These are phyloP conservation scores for Frieseomelitta varia DNA, from an alignment of 1,140 invertebrate genomes.

Conservation along the genomic window DNA sequence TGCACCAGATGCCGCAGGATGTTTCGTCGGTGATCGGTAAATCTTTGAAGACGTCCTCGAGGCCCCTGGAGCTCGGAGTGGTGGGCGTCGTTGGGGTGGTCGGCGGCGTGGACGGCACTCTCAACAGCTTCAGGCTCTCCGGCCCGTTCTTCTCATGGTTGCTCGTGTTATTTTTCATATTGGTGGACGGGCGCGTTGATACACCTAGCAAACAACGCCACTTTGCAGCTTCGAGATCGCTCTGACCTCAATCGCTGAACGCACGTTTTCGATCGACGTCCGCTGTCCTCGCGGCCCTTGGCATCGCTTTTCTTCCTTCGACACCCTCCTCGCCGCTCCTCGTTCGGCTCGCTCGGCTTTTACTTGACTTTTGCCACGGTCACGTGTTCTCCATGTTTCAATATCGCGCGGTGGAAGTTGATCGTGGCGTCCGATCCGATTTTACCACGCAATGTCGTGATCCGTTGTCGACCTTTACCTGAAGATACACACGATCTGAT, in stretches of 20 bases:
- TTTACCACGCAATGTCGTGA: not conserved
- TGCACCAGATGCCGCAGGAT: slow-evolving; percentile 85
- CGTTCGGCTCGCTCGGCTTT: slow-evolving; percentile 18
- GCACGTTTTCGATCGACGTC: slow-evolving; percentile 54
- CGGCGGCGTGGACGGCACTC: slow-evolving; percentile 69
- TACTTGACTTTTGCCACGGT: slow-evolving; percentile 21
- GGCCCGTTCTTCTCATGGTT: slow-evolving; percentile 76
- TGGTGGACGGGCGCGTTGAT: slow-evolving; percentile 47
- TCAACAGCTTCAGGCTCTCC: slow-evolving; percentile 72
- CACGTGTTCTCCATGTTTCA: slow-evolving; percentile 65
- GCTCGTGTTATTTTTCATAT: slow-evolving; percentile 68
- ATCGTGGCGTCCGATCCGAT: slow-evolving; percentile 3
- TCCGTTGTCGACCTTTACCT: not conserved
- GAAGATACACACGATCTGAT: not conserved
- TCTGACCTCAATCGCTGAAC: slow-evolving; percentile 63
- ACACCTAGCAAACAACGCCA: slow-evolving; percentile 27
- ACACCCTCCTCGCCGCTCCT: slow-evolving; percentile 19
- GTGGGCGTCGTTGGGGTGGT: slow-evolving; percentile 68
- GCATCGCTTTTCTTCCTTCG: slow-evolving; percentile 55
- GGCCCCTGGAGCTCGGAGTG: slow-evolving; percentile 72
- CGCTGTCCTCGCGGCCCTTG: slow-evolving; percentile 58
- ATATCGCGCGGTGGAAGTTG: slow-evolving; percentile 7
- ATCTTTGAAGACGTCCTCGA: slow-evolving; percentile 82
- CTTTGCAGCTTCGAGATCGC: slow-evolving; percentile 34
- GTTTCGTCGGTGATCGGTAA: slow-evolving; percentile 85